These are phyloP conservation scores for Zaprionus davidi DNA, from an alignment of 1,140 invertebrate species.

Conservation along the genomic window DNA sequence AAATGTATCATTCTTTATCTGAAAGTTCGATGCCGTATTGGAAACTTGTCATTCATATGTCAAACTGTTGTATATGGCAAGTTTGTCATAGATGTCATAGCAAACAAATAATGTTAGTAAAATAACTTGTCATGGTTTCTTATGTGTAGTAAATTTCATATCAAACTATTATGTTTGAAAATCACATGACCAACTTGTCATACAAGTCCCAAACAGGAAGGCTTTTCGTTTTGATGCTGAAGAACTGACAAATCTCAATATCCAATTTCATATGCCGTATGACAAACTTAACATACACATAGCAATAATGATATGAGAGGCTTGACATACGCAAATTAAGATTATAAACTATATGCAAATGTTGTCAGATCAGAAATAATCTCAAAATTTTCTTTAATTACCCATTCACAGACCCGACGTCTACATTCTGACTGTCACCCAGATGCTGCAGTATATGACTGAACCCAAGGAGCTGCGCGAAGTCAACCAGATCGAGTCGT, in stretches of 20 bases:
- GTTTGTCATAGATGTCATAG: too few species aligned
- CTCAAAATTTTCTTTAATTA: constrained; percentile 42
- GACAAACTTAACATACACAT: not conserved
- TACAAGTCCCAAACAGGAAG: not conserved
- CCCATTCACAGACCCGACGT: constrained; percentile 90
- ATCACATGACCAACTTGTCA: not conserved
- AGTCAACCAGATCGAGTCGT: constrained; percentile 89
- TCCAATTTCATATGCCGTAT: not conserved
- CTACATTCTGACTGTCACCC: constrained; percentile 95
- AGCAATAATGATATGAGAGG: not conserved
- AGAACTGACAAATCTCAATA: not conserved
- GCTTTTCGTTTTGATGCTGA: not conserved
- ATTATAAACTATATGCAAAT: too few species aligned
- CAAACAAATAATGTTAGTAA: too few species aligned
- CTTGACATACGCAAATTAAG: not conserved
- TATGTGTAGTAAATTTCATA: too few species aligned
- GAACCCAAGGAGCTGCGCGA: constrained; percentile 90
- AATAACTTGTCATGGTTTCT: too few species aligned
- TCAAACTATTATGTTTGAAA: not conserved
- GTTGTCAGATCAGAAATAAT: not conserved
- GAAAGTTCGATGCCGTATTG: not conserved
- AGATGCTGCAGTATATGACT: constrained; percentile 95
- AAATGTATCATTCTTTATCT: not conserved
- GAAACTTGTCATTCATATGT: not conserved
- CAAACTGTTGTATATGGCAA: not conserved